phyloP scores from a whole-genome alignment of 2,113 vertebrate species.

The Labeo rohita region DNA sequence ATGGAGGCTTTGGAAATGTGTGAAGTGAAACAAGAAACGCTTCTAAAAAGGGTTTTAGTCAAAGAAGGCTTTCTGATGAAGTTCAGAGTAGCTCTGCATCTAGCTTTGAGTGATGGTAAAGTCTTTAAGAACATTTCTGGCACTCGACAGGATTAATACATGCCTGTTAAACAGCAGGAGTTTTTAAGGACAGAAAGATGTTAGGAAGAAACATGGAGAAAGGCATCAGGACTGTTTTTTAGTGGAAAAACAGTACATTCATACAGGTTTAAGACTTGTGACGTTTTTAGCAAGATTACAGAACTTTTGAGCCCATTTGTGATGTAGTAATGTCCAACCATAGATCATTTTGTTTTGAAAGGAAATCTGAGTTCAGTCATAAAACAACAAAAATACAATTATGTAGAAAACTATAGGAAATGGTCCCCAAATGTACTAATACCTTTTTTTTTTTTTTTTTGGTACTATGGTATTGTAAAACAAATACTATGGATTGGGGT shows the following conservation, averaged over 20 bases:
- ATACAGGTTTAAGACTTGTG: neutral
- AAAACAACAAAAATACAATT: too few species aligned
- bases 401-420: too few species aligned
- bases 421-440: too few species aligned
- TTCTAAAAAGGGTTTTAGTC: neutral
- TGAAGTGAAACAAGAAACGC: neutral
- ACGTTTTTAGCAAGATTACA: neutral
- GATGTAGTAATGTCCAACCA: too few species aligned
- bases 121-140: neutral
- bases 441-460: too few species aligned
- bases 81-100: neutral
- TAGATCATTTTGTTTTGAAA: too few species aligned
- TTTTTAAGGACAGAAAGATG: neutral
- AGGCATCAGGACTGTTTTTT: neutral
- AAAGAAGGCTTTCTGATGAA: neutral
- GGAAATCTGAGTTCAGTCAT: too few species aligned
- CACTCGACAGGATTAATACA: neutral
- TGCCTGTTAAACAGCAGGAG: neutral
- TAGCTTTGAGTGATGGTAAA: neutral
- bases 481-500: too few species aligned
- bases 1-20: constrained; percentile 28
- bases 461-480: too few species aligned
- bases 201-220: neutral
- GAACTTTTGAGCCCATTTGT: neutral
- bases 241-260: neutral